Percentiles rank a stretch among this genome's conserved stretches.
These are phyloP conservation scores for Balearica regulorum DNA, from an alignment of 2,797 vertebrate species.

Conservation along the genomic window DNA sequence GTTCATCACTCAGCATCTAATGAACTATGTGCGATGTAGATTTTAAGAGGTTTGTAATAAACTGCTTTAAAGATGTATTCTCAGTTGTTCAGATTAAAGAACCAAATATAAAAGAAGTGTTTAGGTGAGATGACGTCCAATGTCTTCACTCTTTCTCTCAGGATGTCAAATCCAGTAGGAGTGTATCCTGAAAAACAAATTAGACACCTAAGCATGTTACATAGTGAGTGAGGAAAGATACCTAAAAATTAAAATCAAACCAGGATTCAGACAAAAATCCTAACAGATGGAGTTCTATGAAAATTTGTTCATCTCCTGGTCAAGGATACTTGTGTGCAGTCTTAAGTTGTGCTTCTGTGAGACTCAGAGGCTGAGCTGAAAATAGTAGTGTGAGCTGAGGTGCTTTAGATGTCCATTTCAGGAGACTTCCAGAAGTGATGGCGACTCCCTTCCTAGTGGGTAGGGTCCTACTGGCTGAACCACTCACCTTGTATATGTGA, in stretches of 20 bases:
- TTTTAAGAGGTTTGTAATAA: background rate
- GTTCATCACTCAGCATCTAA: background rate
- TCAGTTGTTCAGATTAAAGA: constrained; percentile 20
- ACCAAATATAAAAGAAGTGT: background rate
- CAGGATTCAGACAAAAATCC: background rate
- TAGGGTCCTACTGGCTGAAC: background rate
- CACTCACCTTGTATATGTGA: background rate
- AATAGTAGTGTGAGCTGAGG: background rate
- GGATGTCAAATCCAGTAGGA: background rate
- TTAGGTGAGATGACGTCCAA: background rate
- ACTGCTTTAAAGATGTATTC: background rate
- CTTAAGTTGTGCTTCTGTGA: background rate
- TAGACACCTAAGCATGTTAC: background rate
- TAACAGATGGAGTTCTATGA: background rate
- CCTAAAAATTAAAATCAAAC: background rate
- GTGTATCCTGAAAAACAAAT: background rate
- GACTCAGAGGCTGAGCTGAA: background rate
- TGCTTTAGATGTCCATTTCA: background rate
- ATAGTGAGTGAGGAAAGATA: background rate
- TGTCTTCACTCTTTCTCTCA: background rate
- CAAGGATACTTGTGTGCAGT: background rate
- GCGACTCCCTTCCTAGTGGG: background rate
- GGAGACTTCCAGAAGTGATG: background rate
- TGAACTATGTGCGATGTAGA: background rate
- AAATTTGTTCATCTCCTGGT: background rate